These are phyloP conservation scores for Leptodactylus fallax DNA, from an alignment of 2,797 vertebrate species.

Conservation along the genomic window DNA sequence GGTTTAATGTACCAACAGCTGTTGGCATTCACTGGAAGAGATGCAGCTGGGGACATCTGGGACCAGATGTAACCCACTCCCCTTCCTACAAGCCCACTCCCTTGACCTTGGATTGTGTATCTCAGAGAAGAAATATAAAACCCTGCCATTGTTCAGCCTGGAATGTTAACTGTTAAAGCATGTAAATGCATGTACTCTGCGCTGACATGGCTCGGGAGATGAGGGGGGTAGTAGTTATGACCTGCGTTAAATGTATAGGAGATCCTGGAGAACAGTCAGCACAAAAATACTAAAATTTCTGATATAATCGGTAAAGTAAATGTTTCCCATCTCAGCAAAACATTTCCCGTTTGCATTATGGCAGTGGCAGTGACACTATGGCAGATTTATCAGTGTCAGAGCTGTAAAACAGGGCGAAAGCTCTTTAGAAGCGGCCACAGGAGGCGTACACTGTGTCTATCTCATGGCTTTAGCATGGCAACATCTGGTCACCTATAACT, in stretches of 20 bases:
- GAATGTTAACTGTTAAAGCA: constrained; percentile 14
- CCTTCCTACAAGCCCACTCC: background rate
- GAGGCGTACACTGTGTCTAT: too few relatives aligned
- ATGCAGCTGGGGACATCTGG: constrained; percentile 60
- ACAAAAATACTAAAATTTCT: background rate
- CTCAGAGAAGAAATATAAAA: constrained; percentile 13
- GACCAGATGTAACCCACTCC: constrained; percentile 43
- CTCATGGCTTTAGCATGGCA: too few relatives aligned
- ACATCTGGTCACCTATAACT: too few relatives aligned
- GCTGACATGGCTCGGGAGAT: background rate
- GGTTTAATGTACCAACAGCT: constrained; percentile 58
- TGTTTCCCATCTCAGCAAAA: too few relatives aligned
- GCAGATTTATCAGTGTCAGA: background rate
- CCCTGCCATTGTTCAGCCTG: constrained; percentile 1
- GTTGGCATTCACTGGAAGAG: constrained; percentile 54
- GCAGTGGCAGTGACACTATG: background rate
- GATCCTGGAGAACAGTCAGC: background rate
- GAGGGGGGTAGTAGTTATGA: background rate
- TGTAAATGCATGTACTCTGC: background rate
- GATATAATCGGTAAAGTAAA: background rate
- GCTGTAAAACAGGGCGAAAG: background rate
- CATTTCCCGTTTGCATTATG: background rate
- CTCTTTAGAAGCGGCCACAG: too few relatives aligned
- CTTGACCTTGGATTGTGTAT: constrained; percentile 44
- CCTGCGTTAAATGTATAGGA: background rate